Percentiles rank a stretch among this genome's conserved stretches.
phyloP scores from a whole-genome alignment of 1,140 invertebrate species.

The Plutomurus gul region DNA sequence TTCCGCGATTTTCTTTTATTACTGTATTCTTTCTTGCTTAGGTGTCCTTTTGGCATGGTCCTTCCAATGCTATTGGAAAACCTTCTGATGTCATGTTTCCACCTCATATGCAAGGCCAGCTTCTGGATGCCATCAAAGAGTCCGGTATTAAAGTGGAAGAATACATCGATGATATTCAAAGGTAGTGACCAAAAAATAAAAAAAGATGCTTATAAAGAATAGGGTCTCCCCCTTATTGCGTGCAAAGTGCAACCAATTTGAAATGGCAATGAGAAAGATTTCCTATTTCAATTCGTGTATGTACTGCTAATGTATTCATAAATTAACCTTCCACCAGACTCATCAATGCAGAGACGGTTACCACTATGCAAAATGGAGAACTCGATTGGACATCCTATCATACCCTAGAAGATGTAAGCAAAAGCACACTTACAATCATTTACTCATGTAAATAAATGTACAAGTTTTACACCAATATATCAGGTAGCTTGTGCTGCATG shows the following conservation, averaged over 20 bases:
- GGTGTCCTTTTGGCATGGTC: constrained; percentile 44
- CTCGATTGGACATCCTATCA: constrained; percentile 34
- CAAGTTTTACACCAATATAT: no score
- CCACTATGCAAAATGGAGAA: background rate
- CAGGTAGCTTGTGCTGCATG: no score
- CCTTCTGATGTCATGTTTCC: constrained; percentile 43
- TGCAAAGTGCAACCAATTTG: no score
- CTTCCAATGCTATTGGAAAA: constrained; percentile 2
- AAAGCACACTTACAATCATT: background rate
- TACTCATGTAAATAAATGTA: no score
- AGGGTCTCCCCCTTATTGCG: no score
- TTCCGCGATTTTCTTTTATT: background rate
- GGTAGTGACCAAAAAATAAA: no score
- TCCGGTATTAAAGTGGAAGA: constrained; percentile 36
- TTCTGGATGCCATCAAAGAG: constrained; percentile 1
- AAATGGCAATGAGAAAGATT: no score
- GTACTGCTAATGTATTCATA: no score
- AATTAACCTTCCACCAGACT: no score
- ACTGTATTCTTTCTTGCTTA: background rate
- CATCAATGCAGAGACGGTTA: background rate
- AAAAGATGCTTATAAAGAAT: no score
- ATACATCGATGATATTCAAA: constrained; percentile 42
- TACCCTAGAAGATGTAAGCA: background rate
- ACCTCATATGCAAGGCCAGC: constrained; percentile 32
- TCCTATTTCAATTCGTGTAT: no score